Percentiles rank a stretch among this genome's conserved stretches.
Conservation (phyloP, 2,113 vertebrate species). For the Neodon shergylaensis region DNA sequence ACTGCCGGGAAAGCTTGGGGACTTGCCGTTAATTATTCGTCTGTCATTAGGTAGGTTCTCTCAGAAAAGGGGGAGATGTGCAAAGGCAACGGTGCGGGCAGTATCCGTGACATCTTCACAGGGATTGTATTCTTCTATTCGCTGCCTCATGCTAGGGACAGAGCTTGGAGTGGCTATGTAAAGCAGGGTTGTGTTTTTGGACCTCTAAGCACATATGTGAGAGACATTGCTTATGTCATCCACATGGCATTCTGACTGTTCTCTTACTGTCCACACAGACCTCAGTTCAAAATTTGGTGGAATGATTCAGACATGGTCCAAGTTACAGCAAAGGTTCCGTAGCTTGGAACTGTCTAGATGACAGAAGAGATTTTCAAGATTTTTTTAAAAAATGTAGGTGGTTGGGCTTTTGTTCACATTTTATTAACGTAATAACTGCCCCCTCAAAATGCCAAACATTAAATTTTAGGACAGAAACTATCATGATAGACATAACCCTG, state of each 20-base stretch:
- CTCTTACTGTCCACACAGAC: not conserved
- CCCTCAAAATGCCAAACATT: slow-evolving; percentile 18
- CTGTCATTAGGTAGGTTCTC: not conserved
- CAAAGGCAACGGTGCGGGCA: not conserved
- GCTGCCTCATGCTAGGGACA: not conserved
- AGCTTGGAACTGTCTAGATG: not conserved
- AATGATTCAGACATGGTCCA: not conserved
- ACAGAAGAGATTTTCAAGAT: not conserved
- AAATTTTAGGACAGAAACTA: slow-evolving; percentile 20
- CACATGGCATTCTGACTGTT: not conserved
- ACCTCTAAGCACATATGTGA: not conserved
- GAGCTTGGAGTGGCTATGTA: not conserved
- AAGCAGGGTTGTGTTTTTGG: not conserved
- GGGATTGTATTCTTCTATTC: not conserved
- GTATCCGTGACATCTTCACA: not conserved
- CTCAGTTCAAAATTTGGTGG: not conserved
- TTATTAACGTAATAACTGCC: not conserved
- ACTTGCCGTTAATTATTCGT: not conserved
- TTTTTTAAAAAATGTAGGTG: not conserved
- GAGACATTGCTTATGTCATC: not conserved
- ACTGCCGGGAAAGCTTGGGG: not conserved
- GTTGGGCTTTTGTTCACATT: not conserved
- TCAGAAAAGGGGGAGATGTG: not conserved
- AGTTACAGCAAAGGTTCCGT: not conserved
- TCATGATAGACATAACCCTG: not conserved